phyloP scores from a whole-genome alignment of 2,888 invertebrate genomes.

The Acleris holmiana region DNA sequence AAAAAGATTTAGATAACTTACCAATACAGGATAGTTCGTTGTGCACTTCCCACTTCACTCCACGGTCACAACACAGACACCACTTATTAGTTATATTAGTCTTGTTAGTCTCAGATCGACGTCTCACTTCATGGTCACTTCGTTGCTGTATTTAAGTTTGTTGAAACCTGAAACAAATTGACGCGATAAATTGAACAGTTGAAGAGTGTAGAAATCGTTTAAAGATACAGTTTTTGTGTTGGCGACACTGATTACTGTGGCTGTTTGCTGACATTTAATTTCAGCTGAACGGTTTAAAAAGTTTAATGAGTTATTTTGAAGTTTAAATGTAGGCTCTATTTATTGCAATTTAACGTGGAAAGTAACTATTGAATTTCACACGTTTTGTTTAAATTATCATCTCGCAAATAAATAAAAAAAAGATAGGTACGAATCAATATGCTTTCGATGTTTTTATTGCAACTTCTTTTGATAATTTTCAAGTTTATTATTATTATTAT shows the following conservation, averaged over 20 bases:
- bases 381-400: too few relatives aligned
- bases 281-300: background rate
- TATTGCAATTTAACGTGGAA: too few relatives aligned
- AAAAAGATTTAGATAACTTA: conserved; percentile 6
- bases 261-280: background rate
- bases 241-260: conserved; percentile 2
- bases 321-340: too few relatives aligned
- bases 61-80: conserved; percentile 41
- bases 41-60: conserved; percentile 27
- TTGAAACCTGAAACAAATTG: conserved; percentile 44
- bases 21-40: conserved; percentile 14
- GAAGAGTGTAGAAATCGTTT: background rate
- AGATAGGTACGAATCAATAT: too few relatives aligned
- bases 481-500: too few relatives aligned
- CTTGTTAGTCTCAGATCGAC: conserved; percentile 41
- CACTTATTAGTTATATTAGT: conserved; percentile 32
- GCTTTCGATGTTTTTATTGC: too few relatives aligned
- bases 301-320: background rate
- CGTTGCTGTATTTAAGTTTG: conserved; percentile 43
- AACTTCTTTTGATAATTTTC: too few relatives aligned
- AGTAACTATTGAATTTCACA: too few relatives aligned
- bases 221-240: background rate
- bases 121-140: conserved; percentile 37
- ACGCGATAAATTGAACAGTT: too few relatives aligned
- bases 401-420: too few relatives aligned